phyloP scores from a whole-genome alignment of 2,888 invertebrate genomes.

The Cetonia aurata region DNA sequence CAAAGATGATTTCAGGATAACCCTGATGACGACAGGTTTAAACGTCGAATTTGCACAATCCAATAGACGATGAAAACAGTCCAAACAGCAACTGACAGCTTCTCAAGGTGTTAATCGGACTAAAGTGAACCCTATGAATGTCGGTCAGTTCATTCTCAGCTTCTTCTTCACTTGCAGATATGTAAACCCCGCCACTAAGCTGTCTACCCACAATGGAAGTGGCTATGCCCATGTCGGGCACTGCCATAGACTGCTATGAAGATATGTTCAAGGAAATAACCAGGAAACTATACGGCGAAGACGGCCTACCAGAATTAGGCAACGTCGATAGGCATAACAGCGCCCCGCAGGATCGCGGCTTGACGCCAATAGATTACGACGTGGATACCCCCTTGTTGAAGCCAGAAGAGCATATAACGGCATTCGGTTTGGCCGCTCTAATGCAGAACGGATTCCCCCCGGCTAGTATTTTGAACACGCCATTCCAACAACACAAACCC shows the following conservation, averaged over 20 bases:
- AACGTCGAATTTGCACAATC: no score
- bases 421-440: conserved; percentile 81
- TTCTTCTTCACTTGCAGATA: conserved; percentile 1
- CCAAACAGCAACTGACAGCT: no score
- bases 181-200: conserved; percentile 9
- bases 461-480: conserved; percentile 74
- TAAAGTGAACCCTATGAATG: no score
- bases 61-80: no score
- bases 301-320: conserved; percentile 68
- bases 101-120: no score
- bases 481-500: conserved; percentile 68
- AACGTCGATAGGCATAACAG: conserved; percentile 59
- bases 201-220: conserved; percentile 62
- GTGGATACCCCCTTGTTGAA: conserved; percentile 70
- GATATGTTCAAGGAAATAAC: conserved; percentile 94
- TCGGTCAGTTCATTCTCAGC: no score
- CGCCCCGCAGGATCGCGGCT: conserved; percentile 61
- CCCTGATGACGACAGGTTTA: no score
- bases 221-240: conserved; percentile 72
- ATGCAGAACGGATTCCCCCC: conserved; percentile 82
- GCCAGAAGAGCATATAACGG: conserved; percentile 79
- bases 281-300: conserved; percentile 90
- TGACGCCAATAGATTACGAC: conserved; percentile 68
- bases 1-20: no score
- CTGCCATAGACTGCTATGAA: conserved; percentile 80